Percentiles rank a stretch among this genome's conserved stretches.
Conservation (phyloP, 2,888 invertebrate genomes). For the Cheilosia variabilis region DNA sequence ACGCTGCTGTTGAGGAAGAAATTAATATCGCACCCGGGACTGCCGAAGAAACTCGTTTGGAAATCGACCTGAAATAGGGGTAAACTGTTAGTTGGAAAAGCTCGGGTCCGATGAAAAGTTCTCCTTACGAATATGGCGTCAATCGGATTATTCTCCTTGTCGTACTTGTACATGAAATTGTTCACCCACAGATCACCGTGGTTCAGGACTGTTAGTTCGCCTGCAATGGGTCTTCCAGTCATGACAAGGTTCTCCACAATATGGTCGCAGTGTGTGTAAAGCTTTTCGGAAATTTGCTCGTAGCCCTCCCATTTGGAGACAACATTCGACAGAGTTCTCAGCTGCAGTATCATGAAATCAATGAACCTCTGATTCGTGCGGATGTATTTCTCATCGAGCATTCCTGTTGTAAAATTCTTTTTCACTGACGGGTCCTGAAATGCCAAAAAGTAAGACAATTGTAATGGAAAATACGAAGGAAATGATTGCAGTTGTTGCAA, state of each 20-base stretch:
- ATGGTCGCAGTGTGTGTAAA: slow-evolving; percentile 81
- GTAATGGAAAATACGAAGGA: background rate
- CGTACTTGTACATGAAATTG: slow-evolving; percentile 85
- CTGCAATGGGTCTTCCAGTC: slow-evolving; percentile 79
- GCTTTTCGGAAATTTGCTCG: slow-evolving; percentile 82
- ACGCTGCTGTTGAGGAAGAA: slow-evolving; percentile 83
- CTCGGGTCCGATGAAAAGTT: no score
- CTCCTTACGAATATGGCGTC: slow-evolving; percentile 84
- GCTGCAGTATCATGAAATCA: slow-evolving; percentile 79
- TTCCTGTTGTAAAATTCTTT: slow-evolving; percentile 80
- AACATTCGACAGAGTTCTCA: slow-evolving; percentile 81
- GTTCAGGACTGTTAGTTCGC: slow-evolving; percentile 84
- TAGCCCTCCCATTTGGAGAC: slow-evolving; percentile 83
- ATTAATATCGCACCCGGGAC: slow-evolving; percentile 83
- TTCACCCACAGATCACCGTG: slow-evolving; percentile 86
- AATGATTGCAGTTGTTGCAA: no score
- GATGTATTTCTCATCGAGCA: slow-evolving; percentile 81
- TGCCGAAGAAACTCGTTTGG: slow-evolving; percentile 82
- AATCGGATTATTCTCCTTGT: slow-evolving; percentile 80
- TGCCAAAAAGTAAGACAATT: background rate
- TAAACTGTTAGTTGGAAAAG: background rate
- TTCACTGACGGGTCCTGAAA: slow-evolving; percentile 79
- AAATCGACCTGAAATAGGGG: slow-evolving; percentile 80
- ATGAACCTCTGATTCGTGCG: slow-evolving; percentile 80
- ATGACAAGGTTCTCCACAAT: slow-evolving; percentile 80